phyloP scores from a whole-genome alignment of 2,113 vertebrate species.

The Conger conger region DNA sequence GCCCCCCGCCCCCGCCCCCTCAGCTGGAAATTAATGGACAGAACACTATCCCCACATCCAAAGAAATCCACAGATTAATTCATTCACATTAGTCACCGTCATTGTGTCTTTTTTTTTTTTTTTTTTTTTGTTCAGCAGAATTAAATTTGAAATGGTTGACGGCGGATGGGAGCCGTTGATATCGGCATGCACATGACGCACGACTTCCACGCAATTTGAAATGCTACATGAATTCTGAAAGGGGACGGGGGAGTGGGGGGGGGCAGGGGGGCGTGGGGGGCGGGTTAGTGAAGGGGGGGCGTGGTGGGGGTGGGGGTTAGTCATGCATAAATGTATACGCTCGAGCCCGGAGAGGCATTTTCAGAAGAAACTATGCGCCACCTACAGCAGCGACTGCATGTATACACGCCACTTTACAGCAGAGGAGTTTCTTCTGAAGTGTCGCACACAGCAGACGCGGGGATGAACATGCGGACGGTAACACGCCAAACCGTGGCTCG shows the following conservation, averaged over 20 bases:
- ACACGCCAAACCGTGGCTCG: not conserved
- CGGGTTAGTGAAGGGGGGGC: not conserved
- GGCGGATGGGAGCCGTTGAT: conserved; percentile 7
- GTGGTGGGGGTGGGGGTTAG: not conserved
- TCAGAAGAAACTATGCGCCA: conserved; percentile 37
- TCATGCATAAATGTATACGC: conserved; percentile 13
- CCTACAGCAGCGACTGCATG: conserved; percentile 11
- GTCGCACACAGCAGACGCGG: not conserved
- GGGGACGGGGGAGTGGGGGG: not conserved
- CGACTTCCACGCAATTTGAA: not conserved
- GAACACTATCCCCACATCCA: conserved; percentile 32
- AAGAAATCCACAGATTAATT: conserved; percentile 12
- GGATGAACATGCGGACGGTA: not conserved
- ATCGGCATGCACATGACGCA: conserved; percentile 18
- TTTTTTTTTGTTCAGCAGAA: conserved; percentile 22
- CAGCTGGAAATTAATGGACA: conserved; percentile 13
- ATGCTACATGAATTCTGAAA: conserved; percentile 11
- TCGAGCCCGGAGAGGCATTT: conserved; percentile 32
- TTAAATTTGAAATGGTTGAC: conserved; percentile 35
- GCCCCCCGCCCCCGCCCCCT: conserved; percentile 7
- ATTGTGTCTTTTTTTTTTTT: not conserved
- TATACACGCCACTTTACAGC: not conserved
- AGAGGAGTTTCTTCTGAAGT: not conserved
- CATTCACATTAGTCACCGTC: conserved; percentile 51
- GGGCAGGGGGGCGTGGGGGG: no score